A percentile compares a stretch with the other conserved stretches of the same genome.
These are phyloP conservation scores for Sympetrum striolatum DNA, from an alignment of 2,888 invertebrate species.

Conservation along the genomic window DNA sequence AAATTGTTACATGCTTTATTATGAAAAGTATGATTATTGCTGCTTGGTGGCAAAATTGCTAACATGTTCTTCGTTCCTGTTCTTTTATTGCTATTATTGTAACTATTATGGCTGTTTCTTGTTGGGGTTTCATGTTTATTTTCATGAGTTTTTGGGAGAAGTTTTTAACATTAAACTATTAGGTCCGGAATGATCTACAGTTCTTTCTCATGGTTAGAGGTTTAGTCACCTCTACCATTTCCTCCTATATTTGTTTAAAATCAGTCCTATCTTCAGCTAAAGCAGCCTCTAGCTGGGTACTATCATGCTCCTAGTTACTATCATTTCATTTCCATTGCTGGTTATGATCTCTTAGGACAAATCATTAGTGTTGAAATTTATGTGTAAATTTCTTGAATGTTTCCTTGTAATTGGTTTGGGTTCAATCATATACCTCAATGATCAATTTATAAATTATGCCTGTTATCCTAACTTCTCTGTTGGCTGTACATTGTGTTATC, in stretches of 20 bases:
- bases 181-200: too few relatives aligned
- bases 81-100: not conserved
- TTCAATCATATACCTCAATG: not conserved
- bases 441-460: not conserved
- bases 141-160: not conserved
- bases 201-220: too few relatives aligned
- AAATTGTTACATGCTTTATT: constrained; percentile 30
- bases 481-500: not conserved
- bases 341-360: not conserved
- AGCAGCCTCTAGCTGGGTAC: not conserved
- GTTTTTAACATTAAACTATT: too few relatives aligned
- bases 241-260: not conserved
- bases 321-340: not conserved
- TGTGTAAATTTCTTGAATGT: not conserved
- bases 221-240: too few relatives aligned
- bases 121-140: not conserved
- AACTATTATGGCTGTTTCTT: not conserved
- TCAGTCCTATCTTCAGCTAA: not conserved
- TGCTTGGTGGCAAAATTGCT: not conserved
- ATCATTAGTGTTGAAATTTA: not conserved
- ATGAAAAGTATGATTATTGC: constrained; percentile 6
- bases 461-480: not conserved
- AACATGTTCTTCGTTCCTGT: not conserved
- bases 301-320: not conserved
- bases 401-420: not conserved